Base-by-base conservation (phyloP, 1,140 invertebrate species). In the Oncopodura yosiiana region DNA sequence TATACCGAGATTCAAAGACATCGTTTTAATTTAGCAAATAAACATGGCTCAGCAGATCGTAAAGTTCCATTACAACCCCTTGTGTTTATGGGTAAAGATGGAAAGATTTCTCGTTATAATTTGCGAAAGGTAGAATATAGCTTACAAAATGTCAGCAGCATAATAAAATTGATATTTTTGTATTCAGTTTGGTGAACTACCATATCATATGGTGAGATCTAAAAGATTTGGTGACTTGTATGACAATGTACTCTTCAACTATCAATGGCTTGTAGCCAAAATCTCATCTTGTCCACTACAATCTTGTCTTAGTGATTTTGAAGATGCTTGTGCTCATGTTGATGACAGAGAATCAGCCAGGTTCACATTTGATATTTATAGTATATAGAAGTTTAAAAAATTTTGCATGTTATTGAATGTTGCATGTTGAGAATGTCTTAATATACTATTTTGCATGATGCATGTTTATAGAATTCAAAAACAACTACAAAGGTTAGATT, bases 181-280 rank as follows among this genome's bases (percentile, higher is more conserved):
- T n/a, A 36, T 53, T 61, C 65, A 91, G 84, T 93, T 89, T 73
- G 90, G 94, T 5, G 94, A 99, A 69, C 71, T 98, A 39, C 94
- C 95, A 0, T 98, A 84, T 70, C 94, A 98, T 68, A 72, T 98
- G 63, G 81, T 97, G 0, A 76, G 93, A 14, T 85, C 93, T 0
- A 80, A 86, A 49, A 79, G 94, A 23, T 94, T 92, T 66, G 85
- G 88, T 53, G 93, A 97, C 71, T 74, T 98, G 0, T 95, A 94
- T 69, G 81, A 87, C 45, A 81, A 94, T 65, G 92, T 96, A 9
- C 75, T 98, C 0, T 99, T 98, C 71, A 96, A 96, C 71, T 99
- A 97, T 68, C 83, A 93, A 60, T 99, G 94, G 90, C 74, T 99
- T 0, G 91, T 96, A 68, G 92, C 93, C 0, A 98, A 98, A 70